These are phyloP conservation scores for Myotis davidii DNA, from an alignment of 2,113 vertebrate species.

Conservation along the genomic window DNA sequence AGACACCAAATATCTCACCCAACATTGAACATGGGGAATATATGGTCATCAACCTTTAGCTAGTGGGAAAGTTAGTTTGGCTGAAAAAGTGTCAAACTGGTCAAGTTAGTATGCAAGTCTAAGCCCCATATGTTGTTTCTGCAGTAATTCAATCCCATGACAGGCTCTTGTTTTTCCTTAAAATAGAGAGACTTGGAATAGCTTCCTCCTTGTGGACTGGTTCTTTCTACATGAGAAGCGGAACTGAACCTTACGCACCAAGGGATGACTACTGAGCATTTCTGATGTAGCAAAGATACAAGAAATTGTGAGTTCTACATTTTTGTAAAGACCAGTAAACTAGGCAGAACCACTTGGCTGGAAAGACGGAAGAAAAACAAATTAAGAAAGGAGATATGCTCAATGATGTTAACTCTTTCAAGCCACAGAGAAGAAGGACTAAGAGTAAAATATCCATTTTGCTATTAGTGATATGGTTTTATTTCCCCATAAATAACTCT, in stretches of 20 bases:
- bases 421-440: background rate
- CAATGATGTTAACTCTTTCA: background rate
- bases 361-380: background rate
- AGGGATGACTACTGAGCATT: background rate
- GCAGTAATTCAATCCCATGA: background rate
- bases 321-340: constrained; percentile 11
- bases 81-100: constrained; percentile 6
- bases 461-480: background rate
- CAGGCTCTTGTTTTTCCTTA: background rate
- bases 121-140: background rate
- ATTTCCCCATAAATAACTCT: background rate
- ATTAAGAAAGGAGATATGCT: background rate
- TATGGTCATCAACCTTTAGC: background rate
- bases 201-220: background rate
- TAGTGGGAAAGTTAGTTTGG: background rate
- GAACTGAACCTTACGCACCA: background rate
- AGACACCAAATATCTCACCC: background rate
- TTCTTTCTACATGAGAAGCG: background rate
- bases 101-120: background rate
- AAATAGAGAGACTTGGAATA: background rate
- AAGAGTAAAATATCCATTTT: background rate
- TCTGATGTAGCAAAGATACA: background rate
- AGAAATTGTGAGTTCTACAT: background rate
- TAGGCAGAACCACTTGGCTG: background rate
- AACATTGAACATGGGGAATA: background rate